A percentile compares a stretch with the other conserved stretches of the same genome.
phyloP scores from a whole-genome alignment of 92 coral and sea anemone species.

The Ricordea florida region DNA sequence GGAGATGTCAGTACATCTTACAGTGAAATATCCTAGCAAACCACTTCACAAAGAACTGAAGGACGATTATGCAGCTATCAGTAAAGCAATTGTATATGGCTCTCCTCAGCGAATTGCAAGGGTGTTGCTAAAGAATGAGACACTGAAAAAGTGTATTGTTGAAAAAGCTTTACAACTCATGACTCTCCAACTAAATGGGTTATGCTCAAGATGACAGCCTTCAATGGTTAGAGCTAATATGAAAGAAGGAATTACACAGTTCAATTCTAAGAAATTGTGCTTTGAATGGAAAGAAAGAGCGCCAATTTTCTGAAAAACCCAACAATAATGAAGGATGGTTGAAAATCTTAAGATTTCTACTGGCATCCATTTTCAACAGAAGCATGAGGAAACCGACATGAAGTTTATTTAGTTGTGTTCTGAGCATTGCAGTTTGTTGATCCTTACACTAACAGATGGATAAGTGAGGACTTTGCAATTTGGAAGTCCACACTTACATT shows the following conservation, averaged over 20 bases:
- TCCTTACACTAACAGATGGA: not conserved
- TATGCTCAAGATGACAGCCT: not conserved
- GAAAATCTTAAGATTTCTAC: conserved; percentile 24
- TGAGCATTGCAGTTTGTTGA: not conserved
- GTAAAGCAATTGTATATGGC: conserved; percentile 31
- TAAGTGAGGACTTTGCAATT: conserved; percentile 21
- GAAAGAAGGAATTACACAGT: not conserved
- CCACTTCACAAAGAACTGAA: conserved; percentile 26
- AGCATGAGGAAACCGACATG: conserved; percentile 8
- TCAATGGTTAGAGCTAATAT: not conserved
- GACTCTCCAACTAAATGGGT: conserved; percentile 16
- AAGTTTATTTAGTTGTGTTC: conserved; percentile 5
- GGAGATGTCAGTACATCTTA: conserved; percentile 24
- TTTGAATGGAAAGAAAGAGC: conserved; percentile 2
- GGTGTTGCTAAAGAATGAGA: conserved; percentile 9
- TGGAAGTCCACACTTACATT: conserved; percentile 26
- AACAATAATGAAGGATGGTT: conserved; percentile 21
- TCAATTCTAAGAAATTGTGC: not conserved
- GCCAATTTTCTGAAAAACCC: conserved; percentile 30
- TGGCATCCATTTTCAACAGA: conserved; percentile 29
- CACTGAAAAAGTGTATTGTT: conserved; percentile 4
- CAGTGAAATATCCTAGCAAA: conserved; percentile 24
- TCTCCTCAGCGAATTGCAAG: conserved; percentile 25
- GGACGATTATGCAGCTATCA: conserved; percentile 13
- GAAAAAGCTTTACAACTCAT: conserved; percentile 37